Percentiles rank a stretch among this genome's conserved stretches.
Evolutionary conservation across 2,888 invertebrate species (phyloP).

Genomic region (Conistra vaccinii): DNA sequence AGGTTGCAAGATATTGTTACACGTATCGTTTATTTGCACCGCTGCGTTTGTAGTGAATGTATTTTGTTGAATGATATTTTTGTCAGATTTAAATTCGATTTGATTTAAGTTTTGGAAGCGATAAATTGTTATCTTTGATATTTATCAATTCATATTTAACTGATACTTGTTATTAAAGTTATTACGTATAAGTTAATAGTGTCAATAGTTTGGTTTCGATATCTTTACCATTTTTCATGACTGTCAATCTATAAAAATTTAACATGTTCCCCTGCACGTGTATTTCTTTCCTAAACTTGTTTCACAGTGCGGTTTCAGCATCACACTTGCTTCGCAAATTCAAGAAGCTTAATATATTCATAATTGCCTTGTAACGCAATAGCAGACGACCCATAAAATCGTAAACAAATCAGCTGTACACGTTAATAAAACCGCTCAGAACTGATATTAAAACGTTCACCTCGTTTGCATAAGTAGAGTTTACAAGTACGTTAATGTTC

Average conservation of each 20-base stretch:
- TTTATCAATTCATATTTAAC: not conserved
- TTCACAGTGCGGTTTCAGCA: not conserved
- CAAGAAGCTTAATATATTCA: not conserved
- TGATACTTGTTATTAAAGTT: not conserved
- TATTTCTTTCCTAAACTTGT: not conserved
- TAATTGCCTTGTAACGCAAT: conserved; percentile 15
- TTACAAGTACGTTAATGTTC: not conserved
- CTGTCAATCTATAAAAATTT: not conserved
- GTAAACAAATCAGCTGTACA: conserved; percentile 5
- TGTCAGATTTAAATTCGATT: conserved; percentile 25
- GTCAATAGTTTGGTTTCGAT: not conserved
- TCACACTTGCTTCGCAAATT: not conserved
- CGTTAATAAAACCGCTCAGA: conserved; percentile 4
- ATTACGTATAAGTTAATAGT: not conserved
- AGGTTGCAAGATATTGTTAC: conserved; percentile 69
- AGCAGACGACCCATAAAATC: conserved; percentile 8
- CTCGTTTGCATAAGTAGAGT: not conserved
- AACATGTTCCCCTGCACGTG: too few species aligned
- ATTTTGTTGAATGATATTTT: conserved; percentile 46
- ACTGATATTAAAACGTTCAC: conserved; percentile 10
- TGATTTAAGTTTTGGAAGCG: not conserved
- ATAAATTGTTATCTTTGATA: conserved; percentile 6
- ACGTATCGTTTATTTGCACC: conserved; percentile 61
- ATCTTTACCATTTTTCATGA: not conserved
- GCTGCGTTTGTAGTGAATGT: conserved; percentile 44